Base-by-base conservation (phyloP, 1,140 invertebrate genomes). In the Antheraea mylitta region DNA sequence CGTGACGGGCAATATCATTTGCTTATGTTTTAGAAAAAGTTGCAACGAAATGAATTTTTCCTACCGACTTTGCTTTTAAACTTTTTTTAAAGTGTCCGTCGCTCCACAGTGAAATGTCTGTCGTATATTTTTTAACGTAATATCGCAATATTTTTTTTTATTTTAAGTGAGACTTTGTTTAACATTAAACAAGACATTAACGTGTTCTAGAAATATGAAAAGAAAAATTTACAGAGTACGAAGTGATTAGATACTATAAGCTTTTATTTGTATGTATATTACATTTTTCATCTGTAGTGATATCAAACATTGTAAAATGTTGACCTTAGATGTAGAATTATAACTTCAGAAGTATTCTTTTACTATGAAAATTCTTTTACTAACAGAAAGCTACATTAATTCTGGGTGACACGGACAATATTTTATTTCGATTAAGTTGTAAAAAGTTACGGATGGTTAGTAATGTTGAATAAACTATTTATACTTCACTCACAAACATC, bases 11-110 rank as follows among this genome's bases (percentile, higher is more conserved):
- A 53, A 16, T 5, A 16, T 13, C 5, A 6, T 13, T 53, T 53
- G 0, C 45, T 38, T 30, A 64, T 65, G 68, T 69, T 70, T 66
- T 59, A 66, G 64, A 66, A 70, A 70, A 70, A 65, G 68, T 65
- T 58, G 63, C 63, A 58, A 61, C 13, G 48, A 69, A 70, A 70
- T 70, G 58, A 62, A 67, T 72, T 64, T 65, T 65, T 65, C 58
- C 42, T 48, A 18, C 58, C 18, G 36, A 45, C 60, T 64, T 72
- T 10, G 48, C 30, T 65, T 63, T 72, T 66, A 60, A 70, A 66
- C 58, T 58, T 66, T 65, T 30, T 64, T 64, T 48, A 64, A 42
- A 45, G 63, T 64, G 63, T 22, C 63, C 16, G 37, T 37, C 61
- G 30, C 30, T 63, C 37, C 22, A 7, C 61, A 36, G 61, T 37